phyloP scores from a whole-genome alignment of 2,888 invertebrate genomes.

The Drosophila subsilvestris region DNA sequence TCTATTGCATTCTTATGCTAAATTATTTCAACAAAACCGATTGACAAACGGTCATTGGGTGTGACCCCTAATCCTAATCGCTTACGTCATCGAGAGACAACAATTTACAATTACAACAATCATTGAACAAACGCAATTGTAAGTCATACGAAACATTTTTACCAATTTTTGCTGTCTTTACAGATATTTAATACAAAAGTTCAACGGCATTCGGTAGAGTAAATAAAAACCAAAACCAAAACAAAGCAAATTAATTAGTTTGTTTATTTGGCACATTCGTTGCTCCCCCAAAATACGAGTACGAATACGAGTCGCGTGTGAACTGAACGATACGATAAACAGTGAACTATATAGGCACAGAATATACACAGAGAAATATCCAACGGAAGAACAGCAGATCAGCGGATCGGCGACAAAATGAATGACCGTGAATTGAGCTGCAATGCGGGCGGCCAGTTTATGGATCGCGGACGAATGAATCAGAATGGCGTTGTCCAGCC shows the following conservation, averaged over 20 bases:
- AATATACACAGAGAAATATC: slow-evolving; percentile 22
- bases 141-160: slow-evolving; percentile 19
- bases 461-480: slow-evolving; percentile 83
- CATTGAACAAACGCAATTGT: slow-evolving; percentile 8
- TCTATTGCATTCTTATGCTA: slow-evolving; percentile 32
- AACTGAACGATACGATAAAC: slow-evolving; percentile 2
- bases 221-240: slow-evolving; percentile 11
- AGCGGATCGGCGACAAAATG: slow-evolving; percentile 68
- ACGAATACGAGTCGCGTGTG: slow-evolving; percentile 27
- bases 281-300: not conserved
- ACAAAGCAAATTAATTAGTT: slow-evolving; percentile 38
- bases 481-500: slow-evolving; percentile 91
- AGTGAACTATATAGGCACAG: slow-evolving; percentile 9
- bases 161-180: slow-evolving; percentile 4
- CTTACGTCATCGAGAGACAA: slow-evolving; percentile 1
- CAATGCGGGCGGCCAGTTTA: slow-evolving; percentile 79
- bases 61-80: not conserved
- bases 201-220: slow-evolving; percentile 40
- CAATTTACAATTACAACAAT: slow-evolving; percentile 12
- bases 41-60: slow-evolving; percentile 6
- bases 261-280: slow-evolving; percentile 41
- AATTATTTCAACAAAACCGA: slow-evolving; percentile 20
- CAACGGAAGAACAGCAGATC: slow-evolving; percentile 21
- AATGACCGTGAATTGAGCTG: slow-evolving; percentile 81
- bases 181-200: slow-evolving; percentile 36